Evolutionary conservation across 2,888 invertebrate genomes (phyloP).

Genomic region (Lepetodrilus schrolli): DNA sequence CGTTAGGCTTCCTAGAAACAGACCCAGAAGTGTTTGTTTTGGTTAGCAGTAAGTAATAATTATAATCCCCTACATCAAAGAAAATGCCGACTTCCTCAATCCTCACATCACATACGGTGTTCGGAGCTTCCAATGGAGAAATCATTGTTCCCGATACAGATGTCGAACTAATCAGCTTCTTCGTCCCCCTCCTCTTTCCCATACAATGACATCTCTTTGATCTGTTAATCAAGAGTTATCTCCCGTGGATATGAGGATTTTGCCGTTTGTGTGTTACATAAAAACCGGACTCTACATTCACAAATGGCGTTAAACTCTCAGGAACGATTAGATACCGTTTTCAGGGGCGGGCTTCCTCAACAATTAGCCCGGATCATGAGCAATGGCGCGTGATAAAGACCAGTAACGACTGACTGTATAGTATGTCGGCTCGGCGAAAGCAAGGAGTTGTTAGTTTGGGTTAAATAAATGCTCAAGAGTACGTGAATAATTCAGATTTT

Average conservation of each 20-base stretch:
- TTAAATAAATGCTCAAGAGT: too few relatives aligned
- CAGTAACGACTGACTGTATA: background rate
- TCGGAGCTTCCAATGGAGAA: slow-evolving; percentile 11
- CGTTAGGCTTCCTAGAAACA: slow-evolving; percentile 28
- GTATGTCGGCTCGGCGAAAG: background rate
- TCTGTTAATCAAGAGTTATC: slow-evolving; percentile 1
- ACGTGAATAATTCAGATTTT: too few relatives aligned
- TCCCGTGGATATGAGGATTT: background rate
- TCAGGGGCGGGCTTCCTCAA: background rate
- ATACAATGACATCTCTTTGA: slow-evolving; percentile 12
- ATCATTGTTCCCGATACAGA: slow-evolving; percentile 27
- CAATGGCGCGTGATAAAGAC: background rate
- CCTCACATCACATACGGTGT: slow-evolving; percentile 9
- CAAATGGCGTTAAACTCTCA: background rate
- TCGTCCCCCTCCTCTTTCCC: background rate
- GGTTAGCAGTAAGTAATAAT: slow-evolving; percentile 29
- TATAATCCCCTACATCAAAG: slow-evolving; percentile 19
- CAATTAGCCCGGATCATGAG: slow-evolving; percentile 24
- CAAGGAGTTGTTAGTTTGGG: too few relatives aligned
- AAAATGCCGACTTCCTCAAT: background rate
- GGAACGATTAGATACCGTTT: slow-evolving; percentile 1
- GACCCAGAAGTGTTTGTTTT: slow-evolving; percentile 23
- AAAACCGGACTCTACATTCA: slow-evolving; percentile 22
- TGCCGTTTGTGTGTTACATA: slow-evolving; percentile 17
- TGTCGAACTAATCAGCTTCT: slow-evolving; percentile 12